These are phyloP conservation scores for Xenentodon cancila DNA, from an alignment of 2,797 vertebrate genomes.

Conservation along the genomic window DNA sequence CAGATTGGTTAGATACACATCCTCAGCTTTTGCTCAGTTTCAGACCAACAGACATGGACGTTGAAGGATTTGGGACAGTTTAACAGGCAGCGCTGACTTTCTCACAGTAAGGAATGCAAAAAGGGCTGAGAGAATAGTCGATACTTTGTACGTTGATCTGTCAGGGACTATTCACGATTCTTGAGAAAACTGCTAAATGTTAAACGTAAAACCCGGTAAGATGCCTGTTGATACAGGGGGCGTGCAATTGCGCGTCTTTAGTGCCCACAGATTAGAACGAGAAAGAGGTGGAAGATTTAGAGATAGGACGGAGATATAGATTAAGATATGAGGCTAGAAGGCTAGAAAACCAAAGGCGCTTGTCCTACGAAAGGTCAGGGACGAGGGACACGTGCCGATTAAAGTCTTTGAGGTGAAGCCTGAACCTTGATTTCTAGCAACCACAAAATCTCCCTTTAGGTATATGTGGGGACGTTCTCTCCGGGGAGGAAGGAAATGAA, in stretches of 20 bases:
- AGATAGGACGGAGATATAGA: slow-evolving; percentile 13
- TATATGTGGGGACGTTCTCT: slow-evolving; percentile 77
- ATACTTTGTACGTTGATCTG: slow-evolving; percentile 51
- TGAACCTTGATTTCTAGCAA: slow-evolving; percentile 79
- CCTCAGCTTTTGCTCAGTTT: slow-evolving; percentile 55
- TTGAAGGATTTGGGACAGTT: slow-evolving; percentile 71
- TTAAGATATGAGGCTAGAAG: slow-evolving; percentile 27
- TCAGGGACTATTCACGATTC: slow-evolving; percentile 60
- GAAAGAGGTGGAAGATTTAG: slow-evolving; percentile 14
- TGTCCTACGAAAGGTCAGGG: slow-evolving; percentile 73
- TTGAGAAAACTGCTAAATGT: slow-evolving; percentile 35
- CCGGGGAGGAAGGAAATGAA: slow-evolving; percentile 76
- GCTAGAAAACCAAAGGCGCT: slow-evolving; percentile 41
- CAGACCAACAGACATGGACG: slow-evolving; percentile 63
- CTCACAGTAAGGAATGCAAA: slow-evolving; percentile 70
- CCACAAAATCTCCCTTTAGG: slow-evolving; percentile 82
- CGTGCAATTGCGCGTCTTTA: slow-evolving; percentile 12
- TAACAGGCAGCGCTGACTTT: slow-evolving; percentile 60
- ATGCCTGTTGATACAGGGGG: slow-evolving; percentile 12
- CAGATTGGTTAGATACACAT: slow-evolving; percentile 71
- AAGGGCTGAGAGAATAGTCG: slow-evolving; percentile 53
- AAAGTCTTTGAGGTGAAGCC: slow-evolving; percentile 72
- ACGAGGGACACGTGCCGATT: slow-evolving; percentile 70
- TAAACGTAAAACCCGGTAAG: slow-evolving; percentile 34
- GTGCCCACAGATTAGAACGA: slow-evolving; percentile 36